A percentile compares a stretch with the other conserved stretches of the same genome.
Conservation (phyloP, 2,797 vertebrate genomes). For the Spizella passerina region DNA sequence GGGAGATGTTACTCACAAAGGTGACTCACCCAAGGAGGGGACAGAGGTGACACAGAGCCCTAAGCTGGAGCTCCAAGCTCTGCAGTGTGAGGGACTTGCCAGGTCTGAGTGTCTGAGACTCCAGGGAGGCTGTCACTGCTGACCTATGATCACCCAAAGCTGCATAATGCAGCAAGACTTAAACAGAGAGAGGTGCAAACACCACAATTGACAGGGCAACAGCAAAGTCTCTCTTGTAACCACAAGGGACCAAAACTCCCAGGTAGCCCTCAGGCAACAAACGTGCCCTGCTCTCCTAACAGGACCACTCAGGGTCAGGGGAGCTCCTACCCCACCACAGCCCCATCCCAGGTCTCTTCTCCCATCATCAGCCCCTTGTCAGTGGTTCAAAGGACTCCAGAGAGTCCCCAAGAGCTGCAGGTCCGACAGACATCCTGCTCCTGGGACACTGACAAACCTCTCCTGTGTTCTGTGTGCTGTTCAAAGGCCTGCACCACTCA, state of each 20-base stretch:
- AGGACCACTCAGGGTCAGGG: neutral
- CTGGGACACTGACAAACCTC: neutral
- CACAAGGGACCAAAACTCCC: accelerated
- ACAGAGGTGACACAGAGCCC: neutral
- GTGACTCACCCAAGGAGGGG: neutral
- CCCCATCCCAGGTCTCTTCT: neutral
- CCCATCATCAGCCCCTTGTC: neutral
- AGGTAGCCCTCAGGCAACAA: neutral
- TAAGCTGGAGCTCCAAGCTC: neutral
- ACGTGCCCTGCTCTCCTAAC: accelerated
- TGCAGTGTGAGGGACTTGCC: neutral
- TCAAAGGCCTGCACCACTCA: neutral
- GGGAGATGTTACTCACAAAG: neutral
- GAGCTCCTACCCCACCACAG: neutral
- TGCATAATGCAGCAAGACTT: neutral
- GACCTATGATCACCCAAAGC: neutral
- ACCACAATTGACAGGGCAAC: neutral
- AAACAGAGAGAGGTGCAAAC: neutral
- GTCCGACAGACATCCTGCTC: neutral
- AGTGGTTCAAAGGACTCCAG: neutral
- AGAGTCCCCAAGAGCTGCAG: neutral
- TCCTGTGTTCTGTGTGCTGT: accelerated
- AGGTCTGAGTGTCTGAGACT: neutral
- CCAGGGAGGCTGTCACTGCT: neutral
- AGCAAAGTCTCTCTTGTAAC: neutral